Evolutionary conservation across 2,113 vertebrate genomes (phyloP), one percentile per base, ranked within the genome.

Genomic region (Pygoscelis antarcticus): DNA sequence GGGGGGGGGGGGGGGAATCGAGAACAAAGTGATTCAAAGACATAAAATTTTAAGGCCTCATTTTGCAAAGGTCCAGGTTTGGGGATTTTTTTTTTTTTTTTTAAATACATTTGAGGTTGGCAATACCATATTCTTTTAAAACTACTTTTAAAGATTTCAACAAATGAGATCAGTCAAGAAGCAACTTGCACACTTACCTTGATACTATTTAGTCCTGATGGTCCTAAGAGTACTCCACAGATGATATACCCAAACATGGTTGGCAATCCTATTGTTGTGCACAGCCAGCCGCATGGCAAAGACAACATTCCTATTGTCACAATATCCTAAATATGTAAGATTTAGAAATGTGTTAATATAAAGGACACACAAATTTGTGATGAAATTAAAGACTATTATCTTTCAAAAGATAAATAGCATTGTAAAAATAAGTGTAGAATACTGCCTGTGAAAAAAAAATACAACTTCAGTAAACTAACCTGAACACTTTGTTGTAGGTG

Each of bases 201-300:
- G 92, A 99, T 99, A 66, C 98, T 99, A 92, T 99, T 99, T 60
- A 99, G 96, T 69, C 99, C 99, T 8, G 99, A 99, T 18, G 99
- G 99, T 36, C 99, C 99, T 8, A 99, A 97, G 25, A 99, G 98
- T 34, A 99, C 99, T 22, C 99, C 99, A 90, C 99, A 99, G 58
- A 99, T 98, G 68, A 99, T 98, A 42, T 99, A 99, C 7, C 99
- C 99, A 96, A 99, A 99, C 99, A 99, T 99, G 12, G 99, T 99
- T 55, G 99, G 99, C 91, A 99, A 97, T 46, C 99, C 99, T 64
- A 99, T 97, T 15, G 98, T 89, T 11, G 98, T 98, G 81, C 99
- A 99, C 14, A 99, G 95, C 99, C 99, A 99, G 52, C 99, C 99
- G 77, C 99, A 99, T 2, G 99, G 99, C 81, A 99, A 93, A 49